phyloP scores from a whole-genome alignment of 2,888 invertebrate species.

The Brachylomia viminalis region DNA sequence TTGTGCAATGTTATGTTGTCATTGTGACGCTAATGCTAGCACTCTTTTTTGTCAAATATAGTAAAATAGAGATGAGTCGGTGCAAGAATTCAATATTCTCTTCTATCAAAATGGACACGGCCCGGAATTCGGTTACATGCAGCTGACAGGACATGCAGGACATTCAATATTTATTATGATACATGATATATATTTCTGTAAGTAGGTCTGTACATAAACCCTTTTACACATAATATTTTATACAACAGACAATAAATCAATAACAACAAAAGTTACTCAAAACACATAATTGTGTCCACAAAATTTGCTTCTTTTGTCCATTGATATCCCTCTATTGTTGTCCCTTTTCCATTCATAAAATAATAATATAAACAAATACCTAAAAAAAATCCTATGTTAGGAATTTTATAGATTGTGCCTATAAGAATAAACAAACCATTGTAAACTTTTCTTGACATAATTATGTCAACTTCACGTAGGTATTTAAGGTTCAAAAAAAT shows the following conservation, averaged over 20 bases:
- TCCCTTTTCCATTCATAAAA: not conserved
- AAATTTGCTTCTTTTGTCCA: not conserved
- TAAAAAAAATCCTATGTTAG: too few species aligned
- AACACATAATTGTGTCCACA: too few species aligned
- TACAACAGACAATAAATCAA: not conserved
- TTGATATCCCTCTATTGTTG: not conserved
- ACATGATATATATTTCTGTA: too few species aligned
- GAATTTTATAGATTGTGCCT: not conserved
- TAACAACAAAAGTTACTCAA: too few species aligned
- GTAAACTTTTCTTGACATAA: not conserved
- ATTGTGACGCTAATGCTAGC: not conserved
- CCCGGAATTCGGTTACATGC: too few species aligned
- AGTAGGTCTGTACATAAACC: too few species aligned
- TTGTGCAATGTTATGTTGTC: conserved; percentile 14
- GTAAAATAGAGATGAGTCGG: not conserved
- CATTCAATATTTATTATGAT: too few species aligned
- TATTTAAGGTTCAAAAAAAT: not conserved
- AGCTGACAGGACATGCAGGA: too few species aligned
- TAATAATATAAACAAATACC: not conserved
- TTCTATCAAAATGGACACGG: too few species aligned
- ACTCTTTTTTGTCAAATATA: not conserved
- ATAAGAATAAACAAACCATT: conserved; percentile 9
- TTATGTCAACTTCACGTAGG: not conserved
- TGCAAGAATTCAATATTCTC: too few species aligned
- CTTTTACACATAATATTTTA: not conserved